Percentiles rank a stretch among this genome's conserved stretches.
These are phyloP conservation scores for Ectemnius cavifrons DNA, from an alignment of 2,888 invertebrate species.

Conservation along the genomic window DNA sequence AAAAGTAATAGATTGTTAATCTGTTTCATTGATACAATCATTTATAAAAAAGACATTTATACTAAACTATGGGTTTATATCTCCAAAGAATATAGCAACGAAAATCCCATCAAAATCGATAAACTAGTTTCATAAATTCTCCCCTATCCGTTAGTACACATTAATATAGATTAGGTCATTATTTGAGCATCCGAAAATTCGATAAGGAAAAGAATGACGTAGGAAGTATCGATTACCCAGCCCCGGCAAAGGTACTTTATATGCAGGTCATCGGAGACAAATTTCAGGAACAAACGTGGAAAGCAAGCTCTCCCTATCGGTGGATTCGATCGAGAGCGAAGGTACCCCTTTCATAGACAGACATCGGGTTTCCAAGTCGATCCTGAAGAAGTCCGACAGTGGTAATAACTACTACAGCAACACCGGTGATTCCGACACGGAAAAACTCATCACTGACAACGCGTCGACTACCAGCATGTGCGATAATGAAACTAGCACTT, in stretches of 20 bases:
- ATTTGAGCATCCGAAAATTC: too few relatives aligned
- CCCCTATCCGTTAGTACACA: too few relatives aligned
- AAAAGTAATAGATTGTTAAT: too few relatives aligned
- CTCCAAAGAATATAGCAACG: too few relatives aligned
- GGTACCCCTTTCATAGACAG: slow-evolving; percentile 83
- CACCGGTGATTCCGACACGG: slow-evolving; percentile 85
- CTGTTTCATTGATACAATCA: too few relatives aligned
- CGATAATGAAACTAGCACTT: slow-evolving; percentile 77
- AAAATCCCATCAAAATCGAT: too few relatives aligned
- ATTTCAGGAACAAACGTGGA: slow-evolving; percentile 77
- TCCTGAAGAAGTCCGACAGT: slow-evolving; percentile 87
- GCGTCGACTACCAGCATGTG: slow-evolving; percentile 81
- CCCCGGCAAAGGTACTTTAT: slow-evolving; percentile 24
- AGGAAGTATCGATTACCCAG: slow-evolving; percentile 31
- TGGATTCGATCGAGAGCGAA: slow-evolving; percentile 84
- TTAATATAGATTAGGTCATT: too few relatives aligned
- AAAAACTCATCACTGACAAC: slow-evolving; percentile 85
- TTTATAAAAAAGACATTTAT: too few relatives aligned
- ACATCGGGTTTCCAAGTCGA: slow-evolving; percentile 86
- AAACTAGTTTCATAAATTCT: too few relatives aligned
- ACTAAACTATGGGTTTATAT: too few relatives aligned
- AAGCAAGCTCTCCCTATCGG: slow-evolving; percentile 84
- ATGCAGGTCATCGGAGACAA: slow-evolving; percentile 50
- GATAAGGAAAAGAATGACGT: too few relatives aligned
- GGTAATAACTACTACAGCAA: slow-evolving; percentile 77